Evolutionary conservation across 2,888 invertebrate species (phyloP), one percentile per base, ranked within the genome.

Genomic region (Nycteola revayana): DNA sequence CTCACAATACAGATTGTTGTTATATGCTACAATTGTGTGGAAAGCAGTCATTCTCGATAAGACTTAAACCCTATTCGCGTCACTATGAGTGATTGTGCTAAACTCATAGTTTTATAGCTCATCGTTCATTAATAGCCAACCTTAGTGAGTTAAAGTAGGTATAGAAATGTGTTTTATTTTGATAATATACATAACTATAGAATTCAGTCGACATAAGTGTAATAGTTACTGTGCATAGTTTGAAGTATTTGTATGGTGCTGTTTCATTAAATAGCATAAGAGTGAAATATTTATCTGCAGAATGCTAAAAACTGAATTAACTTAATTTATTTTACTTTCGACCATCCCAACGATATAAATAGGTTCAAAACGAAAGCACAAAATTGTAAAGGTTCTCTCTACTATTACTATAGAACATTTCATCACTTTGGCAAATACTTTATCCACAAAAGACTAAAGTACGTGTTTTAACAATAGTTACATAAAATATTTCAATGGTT

Each of bases 51-150:
- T 46, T 42, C 36, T 49, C 46, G 49, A 44, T 42, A 51, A 46
- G 46, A 69, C 70, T 66, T 60, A 49, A 60, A 60, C 73, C 75
- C 79, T 64, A 55, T 71, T 78, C 69, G 73, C 73, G 60, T 83
- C 75, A 84, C 88, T 87, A 86, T 86, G 88, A 85, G 88, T 82
- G 78, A 88, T 82, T 88, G 88, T 88, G 88, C 88, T 88, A 80
- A 87, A 83, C 88, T 87, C 88, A 87, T 86, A 84, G 88, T 84
- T 57, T n/a, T 54, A 60, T 86, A 87, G 83, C 61, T 79, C 75
- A 77, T 76, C 33, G 39, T 45, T 68, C 83, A 82, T 82, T 54
- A 41, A 59, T 84, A 81, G 78, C 53, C 58, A 76, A 77, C 62
- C 55, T 74, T 81, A 80, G 75, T 62, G 21, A 58, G 57, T 60